Evolutionary conservation across 1,140 invertebrate species (phyloP).

Genomic region (Achatina immaculata): DNA sequence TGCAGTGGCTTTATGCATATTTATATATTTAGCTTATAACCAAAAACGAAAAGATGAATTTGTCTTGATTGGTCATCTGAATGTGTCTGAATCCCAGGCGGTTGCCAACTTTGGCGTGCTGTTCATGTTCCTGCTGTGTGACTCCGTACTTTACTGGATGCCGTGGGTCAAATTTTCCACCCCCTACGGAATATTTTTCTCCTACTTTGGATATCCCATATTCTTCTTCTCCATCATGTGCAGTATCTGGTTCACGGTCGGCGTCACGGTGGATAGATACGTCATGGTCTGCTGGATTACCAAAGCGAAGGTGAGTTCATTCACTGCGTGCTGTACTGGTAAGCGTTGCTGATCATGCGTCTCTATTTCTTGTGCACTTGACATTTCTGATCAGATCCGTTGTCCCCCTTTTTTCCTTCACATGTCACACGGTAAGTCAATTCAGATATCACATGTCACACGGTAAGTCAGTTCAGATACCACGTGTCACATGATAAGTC

Average conservation of each 20-base stretch:
- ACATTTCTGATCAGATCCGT: too few species aligned
- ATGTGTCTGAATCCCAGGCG: too few species aligned
- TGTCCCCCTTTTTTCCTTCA: not conserved
- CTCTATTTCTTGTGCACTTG: not conserved
- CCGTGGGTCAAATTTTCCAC: conserved; percentile 42
- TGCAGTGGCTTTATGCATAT: too few species aligned
- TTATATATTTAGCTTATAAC: too few species aligned
- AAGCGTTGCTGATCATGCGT: not conserved
- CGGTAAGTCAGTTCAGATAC: too few species aligned
- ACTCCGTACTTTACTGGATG: conserved; percentile 44
- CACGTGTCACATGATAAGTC: too few species aligned
- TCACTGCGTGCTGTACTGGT: too few species aligned
- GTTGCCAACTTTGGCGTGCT: conserved; percentile 51
- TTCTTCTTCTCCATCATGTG: conserved; percentile 54
- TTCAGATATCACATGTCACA: too few species aligned
- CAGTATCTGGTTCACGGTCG: conserved; percentile 62
- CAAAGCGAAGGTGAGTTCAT: conserved; percentile 55
- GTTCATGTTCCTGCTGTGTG: conserved; percentile 54
- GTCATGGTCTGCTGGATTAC: conserved; percentile 60
- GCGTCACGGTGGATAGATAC: conserved; percentile 60
- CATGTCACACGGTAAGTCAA: too few species aligned
- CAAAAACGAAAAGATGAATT: too few species aligned
- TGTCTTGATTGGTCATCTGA: too few species aligned
- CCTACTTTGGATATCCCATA: conserved; percentile 57
- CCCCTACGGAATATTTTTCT: conserved; percentile 52